Evolutionary conservation across 2,113 vertebrate genomes (phyloP), one percentile per base, ranked within the genome.

Genomic region (Hippocampus guttulatus): DNA sequence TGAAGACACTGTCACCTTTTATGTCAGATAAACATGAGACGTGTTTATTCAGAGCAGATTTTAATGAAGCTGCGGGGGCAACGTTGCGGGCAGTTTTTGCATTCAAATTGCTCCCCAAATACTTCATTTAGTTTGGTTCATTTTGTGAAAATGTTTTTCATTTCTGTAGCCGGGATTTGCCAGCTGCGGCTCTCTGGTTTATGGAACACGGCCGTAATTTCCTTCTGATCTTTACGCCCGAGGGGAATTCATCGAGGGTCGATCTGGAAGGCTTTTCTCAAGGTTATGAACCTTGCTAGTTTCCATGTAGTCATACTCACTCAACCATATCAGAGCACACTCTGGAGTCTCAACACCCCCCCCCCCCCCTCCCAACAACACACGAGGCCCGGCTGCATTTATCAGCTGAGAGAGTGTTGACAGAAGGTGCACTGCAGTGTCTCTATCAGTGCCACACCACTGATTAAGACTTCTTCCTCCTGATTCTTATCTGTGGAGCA

Each of bases 401-500:
- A 79, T 78, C 73, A 77, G 69, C 64, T 67, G 69, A 30, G 57
- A 27, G 49, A 66, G 61, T 61, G 68, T 60, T 75, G 69, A 80
- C 61, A 85, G 78, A 60, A 77, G 73, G 70, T 80, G 61, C 81
- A 75, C 75, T 63, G 38, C 67, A 23, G 47, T 55, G 71, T 77
- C 70, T 81, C 74, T 33, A 82, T 82, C 73, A 76, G 74, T 47
- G 64, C 64, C 64, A 47, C 54, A 62, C 73, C 64, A 58, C 30
- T 7, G 70, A 81, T 74, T 69, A 65, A 67, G 68, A 73, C 70
- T 70, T 70, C 47, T 71, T 78, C 75, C 69, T 68, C 55, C 16
- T 68, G 82, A 84, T 85, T 69, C 67, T 27, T 80, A 84, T 83
- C 85, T 76, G 57, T 7, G 49, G 65, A 63, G 62, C 55, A 69